Base-by-base conservation (phyloP, 2,113 vertebrate species). In the Seriola dumerili region DNA sequence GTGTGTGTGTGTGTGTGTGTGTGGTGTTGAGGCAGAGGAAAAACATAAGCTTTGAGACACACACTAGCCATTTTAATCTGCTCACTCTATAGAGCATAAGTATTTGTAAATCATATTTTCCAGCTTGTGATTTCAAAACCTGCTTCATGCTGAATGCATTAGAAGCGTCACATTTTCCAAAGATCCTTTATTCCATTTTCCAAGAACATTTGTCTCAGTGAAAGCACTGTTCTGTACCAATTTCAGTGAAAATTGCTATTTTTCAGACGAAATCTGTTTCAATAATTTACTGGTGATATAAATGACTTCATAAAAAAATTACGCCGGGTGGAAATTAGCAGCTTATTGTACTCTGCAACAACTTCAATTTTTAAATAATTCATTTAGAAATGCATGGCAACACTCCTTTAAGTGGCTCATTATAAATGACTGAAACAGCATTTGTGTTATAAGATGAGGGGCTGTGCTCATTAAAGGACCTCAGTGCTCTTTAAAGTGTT, bases 341-440 rank as follows among this genome's bases (percentile, higher is more conserved):
- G 76, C 64, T 61, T 54, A 78, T 81, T 91, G 78, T 80, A 42
- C 54, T 81, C 29, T 32, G 85, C 76, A 61, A 79, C 70, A 81
- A 87, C 65, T 91, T 64, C 5, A 48, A 19, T 76, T 79, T 80
- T 74, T 80, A 72, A 92, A 83, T 59, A 76, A 91, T 91, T 93
- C 48, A 90, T 90, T 79, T 76, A 54, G 48, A 90, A 88, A 85
- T 64, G 46, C 76, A 85, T 67, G 65, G 80, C 70, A 70, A 78
- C 17, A 64, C 80, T 82, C 66, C 63, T 89, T 81, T 50, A 74
- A 89, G 81, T 83, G 48, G 81, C 84, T 92, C 88, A 94, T 94
- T 93, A 92, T 86, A 82, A 95, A 83, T 38, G 80, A 83, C 67
- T 78, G 74, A 81, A 87, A 86, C 40, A 29, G 64, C 72, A 76